These are phyloP conservation scores for Cabera pusaria DNA, from an alignment of 2,888 invertebrate genomes.

Conservation along the genomic window DNA sequence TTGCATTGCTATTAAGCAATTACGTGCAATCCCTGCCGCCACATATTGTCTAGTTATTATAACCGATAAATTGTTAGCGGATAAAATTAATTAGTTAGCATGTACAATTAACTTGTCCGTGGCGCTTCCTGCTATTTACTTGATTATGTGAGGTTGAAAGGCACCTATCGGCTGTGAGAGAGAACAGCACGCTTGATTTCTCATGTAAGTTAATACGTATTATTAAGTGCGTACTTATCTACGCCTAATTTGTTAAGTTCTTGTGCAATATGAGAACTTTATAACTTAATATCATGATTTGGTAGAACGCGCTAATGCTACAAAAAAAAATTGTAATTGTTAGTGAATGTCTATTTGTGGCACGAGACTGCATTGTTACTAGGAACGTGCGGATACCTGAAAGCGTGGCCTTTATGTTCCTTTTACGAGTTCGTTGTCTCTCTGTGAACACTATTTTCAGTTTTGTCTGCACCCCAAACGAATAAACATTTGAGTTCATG, in stretches of 20 bases:
- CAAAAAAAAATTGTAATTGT: slow-evolving; percentile 16
- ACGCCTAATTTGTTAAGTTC: slow-evolving; percentile 25
- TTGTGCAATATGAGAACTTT: slow-evolving; percentile 19
- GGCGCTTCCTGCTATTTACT: slow-evolving; percentile 32
- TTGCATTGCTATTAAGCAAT: slow-evolving; percentile 28
- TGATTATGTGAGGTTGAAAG: slow-evolving; percentile 21
- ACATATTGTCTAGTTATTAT: slow-evolving; percentile 10
- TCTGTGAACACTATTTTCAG: slow-evolving; percentile 69
- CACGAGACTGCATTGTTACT: slow-evolving; percentile 25
- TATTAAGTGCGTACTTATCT: slow-evolving; percentile 19
- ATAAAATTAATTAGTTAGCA: slow-evolving; percentile 46
- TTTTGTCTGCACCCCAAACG: slow-evolving; percentile 44
- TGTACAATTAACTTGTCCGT: slow-evolving; percentile 40
- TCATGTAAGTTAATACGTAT: slow-evolving; percentile 28
- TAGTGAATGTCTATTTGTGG: slow-evolving; percentile 24
- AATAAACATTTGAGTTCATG: slow-evolving; percentile 55
- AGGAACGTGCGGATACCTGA: slow-evolving; percentile 37
- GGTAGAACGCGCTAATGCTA: slow-evolving; percentile 5
- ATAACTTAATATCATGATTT: slow-evolving; percentile 28
- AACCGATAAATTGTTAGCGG: slow-evolving; percentile 35
- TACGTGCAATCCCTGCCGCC: slow-evolving; percentile 23
- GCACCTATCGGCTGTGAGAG: slow-evolving; percentile 14
- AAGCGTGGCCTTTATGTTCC: slow-evolving; percentile 51
- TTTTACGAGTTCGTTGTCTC: slow-evolving; percentile 81
- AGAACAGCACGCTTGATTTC: slow-evolving; percentile 24